These are phyloP conservation scores for Crypturellus undulatus DNA, from an alignment of 2,113 vertebrate species.

Conservation along the genomic window DNA sequence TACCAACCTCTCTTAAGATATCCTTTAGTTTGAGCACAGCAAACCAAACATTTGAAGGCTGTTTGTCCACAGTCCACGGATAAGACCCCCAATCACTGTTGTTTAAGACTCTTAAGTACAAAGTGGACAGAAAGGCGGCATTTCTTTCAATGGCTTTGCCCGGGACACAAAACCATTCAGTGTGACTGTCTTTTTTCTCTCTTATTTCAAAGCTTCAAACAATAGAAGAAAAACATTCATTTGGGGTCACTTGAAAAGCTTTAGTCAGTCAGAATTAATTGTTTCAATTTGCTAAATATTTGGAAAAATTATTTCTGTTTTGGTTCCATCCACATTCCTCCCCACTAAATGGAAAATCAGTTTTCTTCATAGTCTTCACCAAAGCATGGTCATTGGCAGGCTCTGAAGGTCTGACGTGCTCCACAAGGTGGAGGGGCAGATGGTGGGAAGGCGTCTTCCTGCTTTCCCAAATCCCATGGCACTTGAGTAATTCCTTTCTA, in stretches of 20 bases:
- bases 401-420: not conserved
- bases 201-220: not conserved
- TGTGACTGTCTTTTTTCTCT: not conserved
- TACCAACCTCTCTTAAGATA: not conserved
- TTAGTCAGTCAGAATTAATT: slow-evolving; percentile 1
- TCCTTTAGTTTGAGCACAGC: not conserved
- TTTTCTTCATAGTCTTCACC: not conserved
- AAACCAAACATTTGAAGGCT: not conserved
- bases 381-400: not conserved
- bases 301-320: not conserved
- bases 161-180: not conserved
- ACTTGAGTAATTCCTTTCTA: not conserved
- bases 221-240: not conserved
- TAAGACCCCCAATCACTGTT: rapidly evolving
- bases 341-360: not conserved
- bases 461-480: not conserved
- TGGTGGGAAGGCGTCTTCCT: not conserved
- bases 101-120: not conserved
- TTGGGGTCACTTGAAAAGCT: slow-evolving; percentile 5
- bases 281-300: slow-evolving; percentile 23
- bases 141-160: not conserved
- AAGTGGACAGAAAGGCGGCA: not conserved
- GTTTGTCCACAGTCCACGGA: not conserved
- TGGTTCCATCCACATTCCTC: not conserved
- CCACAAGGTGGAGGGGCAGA: not conserved